Evolutionary conservation across 2,113 vertebrate species (phyloP).

Genomic region (Clarias batrachus): DNA sequence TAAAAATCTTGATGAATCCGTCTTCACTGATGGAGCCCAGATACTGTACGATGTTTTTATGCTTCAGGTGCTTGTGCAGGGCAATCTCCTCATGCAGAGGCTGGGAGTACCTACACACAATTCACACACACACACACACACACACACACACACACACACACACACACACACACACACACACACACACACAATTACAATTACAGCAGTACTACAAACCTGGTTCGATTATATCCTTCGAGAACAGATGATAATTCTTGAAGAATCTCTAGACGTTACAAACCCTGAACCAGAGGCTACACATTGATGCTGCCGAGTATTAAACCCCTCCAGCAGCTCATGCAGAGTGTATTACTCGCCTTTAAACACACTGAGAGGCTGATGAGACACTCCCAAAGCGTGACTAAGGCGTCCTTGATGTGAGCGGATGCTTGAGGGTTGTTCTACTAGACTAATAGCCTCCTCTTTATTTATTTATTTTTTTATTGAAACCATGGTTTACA

Average conservation of each 20-base stretch:
- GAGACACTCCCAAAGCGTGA: too few species aligned
- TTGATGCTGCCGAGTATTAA: neutral
- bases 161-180: neutral
- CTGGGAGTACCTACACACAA: constrained; percentile 84
- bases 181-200: neutral
- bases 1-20: constrained; percentile 99
- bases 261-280: neutral
- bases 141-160: constrained; percentile 15
- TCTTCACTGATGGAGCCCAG: constrained; percentile 96
- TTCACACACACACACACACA: constrained; percentile 9
- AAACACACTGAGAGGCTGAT: too few species aligned
- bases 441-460: too few species aligned
- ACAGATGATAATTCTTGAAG: neutral
- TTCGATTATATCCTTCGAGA: neutral
- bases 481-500: too few species aligned
- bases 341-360: neutral
- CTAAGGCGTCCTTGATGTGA: too few species aligned
- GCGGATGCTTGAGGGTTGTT: too few species aligned
- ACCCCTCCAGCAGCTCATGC: neutral
- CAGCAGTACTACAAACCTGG: neutral
- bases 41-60: constrained; percentile 99
- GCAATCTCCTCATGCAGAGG: constrained; percentile 98
- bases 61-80: constrained; percentile 95
- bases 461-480: too few species aligned
- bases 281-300: neutral